These are phyloP conservation scores for Murina feae DNA, from an alignment of 2,113 vertebrate species.

Conservation along the genomic window DNA sequence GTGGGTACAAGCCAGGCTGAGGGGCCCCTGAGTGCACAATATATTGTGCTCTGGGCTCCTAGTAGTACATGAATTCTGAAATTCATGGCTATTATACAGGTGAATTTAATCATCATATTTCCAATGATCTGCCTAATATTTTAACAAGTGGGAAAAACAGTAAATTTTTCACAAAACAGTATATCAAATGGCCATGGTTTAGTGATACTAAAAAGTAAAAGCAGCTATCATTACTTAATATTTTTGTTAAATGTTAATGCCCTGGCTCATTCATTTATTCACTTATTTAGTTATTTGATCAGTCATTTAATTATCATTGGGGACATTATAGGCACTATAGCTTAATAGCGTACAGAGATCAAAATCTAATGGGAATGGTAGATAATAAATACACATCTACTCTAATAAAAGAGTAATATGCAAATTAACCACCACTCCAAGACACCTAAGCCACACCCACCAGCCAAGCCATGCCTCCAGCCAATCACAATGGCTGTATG, in stretches of 20 bases:
- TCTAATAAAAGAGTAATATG: too few species aligned
- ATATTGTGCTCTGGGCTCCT: too few species aligned
- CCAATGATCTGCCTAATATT: neutral
- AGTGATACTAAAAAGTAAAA: conserved; percentile 23
- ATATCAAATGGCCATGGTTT: neutral
- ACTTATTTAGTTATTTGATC: neutral
- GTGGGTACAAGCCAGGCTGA: too few species aligned
- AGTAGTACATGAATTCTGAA: neutral
- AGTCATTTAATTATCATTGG: neutral
- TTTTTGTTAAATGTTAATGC: neutral
- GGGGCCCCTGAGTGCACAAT: too few species aligned
- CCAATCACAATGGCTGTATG: too few species aligned
- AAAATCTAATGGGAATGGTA: neutral
- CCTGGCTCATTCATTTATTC: neutral
- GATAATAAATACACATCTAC: neutral
- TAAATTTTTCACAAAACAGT: neutral
- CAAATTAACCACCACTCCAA: too few species aligned
- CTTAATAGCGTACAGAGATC: neutral
- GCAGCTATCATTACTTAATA: neutral
- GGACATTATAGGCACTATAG: neutral
- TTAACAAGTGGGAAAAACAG: conserved; percentile 11
- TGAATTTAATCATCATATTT: conserved; percentile 7
- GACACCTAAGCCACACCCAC: too few species aligned
- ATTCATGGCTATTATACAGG: neutral
- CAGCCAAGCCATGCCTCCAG: too few species aligned